A percentile compares a stretch with the other conserved stretches of the same genome.
These are phyloP conservation scores for Choristoneura fumiferana DNA, from an alignment of 1,140 invertebrate species.

Conservation along the genomic window DNA sequence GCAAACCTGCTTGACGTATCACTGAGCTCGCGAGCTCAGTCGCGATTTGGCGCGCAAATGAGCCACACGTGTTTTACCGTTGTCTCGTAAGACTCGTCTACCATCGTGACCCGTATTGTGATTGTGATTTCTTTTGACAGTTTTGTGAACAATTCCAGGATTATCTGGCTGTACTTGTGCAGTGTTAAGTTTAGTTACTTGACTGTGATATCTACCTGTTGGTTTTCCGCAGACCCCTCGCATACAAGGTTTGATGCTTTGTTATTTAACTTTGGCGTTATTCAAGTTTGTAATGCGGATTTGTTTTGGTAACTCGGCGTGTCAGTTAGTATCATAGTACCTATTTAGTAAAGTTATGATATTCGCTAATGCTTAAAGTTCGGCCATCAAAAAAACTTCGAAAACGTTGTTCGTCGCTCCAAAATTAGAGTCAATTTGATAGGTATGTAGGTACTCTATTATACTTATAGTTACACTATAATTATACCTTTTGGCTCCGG, in stretches of 20 bases:
- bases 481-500: no score
- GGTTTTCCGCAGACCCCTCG: neutral
- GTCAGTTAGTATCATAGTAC: no score
- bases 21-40: no score
- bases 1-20: conserved; percentile 23
- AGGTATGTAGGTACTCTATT: no score
- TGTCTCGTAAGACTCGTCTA: conserved; percentile 21
- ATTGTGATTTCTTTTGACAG: neutral
- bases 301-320: no score
- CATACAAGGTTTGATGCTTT: neutral
- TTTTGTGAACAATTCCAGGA: neutral
- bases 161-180: neutral
- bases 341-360: no score
- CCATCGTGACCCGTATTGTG: neutral
- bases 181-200: neutral
- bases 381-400: no score
- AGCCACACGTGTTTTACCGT: conserved; percentile 12
- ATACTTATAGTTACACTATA: no score
- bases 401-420: no score
- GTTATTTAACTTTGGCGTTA: neutral
- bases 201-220: neutral
- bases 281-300: neutral
- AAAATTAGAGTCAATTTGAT: no score
- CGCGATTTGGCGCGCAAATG: conserved; percentile 27
- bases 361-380: no score